These are phyloP conservation scores for Umimayanthus kanabou DNA, from an alignment of 92 coral and sea anemone genomes.

Conservation along the genomic window DNA sequence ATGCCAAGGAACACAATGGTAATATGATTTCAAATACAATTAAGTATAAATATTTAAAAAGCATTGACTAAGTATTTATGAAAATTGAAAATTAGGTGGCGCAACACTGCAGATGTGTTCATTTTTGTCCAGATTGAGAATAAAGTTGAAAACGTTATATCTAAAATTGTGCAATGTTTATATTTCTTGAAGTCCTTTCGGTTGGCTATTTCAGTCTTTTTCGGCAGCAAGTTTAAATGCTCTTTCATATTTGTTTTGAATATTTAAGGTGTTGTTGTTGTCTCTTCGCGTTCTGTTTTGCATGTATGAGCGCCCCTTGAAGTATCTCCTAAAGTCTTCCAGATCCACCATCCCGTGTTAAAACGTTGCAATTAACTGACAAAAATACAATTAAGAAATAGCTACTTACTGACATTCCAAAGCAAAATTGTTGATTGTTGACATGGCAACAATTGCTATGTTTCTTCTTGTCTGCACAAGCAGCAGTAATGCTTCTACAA, in stretches of 20 bases:
- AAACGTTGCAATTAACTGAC: not conserved
- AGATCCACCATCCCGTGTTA: not conserved
- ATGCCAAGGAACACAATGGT: too few species aligned
- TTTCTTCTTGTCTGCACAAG: slow-evolving; percentile 65
- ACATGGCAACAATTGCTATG: slow-evolving; percentile 85
- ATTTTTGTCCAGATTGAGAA: too few species aligned
- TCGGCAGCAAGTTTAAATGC: not conserved
- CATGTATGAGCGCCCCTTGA: not conserved
- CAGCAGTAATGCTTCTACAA: slow-evolving; percentile 66
- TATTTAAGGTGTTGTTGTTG: not conserved
- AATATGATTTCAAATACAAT: too few species aligned
- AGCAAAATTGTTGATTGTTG: slow-evolving; percentile 82
- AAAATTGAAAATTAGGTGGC: too few species aligned
- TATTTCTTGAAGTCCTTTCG: not conserved
- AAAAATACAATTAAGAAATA: not conserved
- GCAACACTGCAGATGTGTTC: too few species aligned
- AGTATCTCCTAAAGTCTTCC: not conserved
- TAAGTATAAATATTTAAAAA: too few species aligned
- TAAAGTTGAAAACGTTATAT: too few species aligned
- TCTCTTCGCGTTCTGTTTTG: not conserved
- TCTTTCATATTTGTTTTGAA: not conserved
- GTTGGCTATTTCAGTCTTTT: not conserved
- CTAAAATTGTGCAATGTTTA: too few species aligned
- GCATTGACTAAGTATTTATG: not conserved
- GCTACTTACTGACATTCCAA: slow-evolving; percentile 74